A percentile compares a stretch with the other conserved stretches of the same genome.
These are phyloP conservation scores for Smutsia gigantea DNA, from an alignment of 2,797 vertebrate genomes.

Conservation along the genomic window DNA sequence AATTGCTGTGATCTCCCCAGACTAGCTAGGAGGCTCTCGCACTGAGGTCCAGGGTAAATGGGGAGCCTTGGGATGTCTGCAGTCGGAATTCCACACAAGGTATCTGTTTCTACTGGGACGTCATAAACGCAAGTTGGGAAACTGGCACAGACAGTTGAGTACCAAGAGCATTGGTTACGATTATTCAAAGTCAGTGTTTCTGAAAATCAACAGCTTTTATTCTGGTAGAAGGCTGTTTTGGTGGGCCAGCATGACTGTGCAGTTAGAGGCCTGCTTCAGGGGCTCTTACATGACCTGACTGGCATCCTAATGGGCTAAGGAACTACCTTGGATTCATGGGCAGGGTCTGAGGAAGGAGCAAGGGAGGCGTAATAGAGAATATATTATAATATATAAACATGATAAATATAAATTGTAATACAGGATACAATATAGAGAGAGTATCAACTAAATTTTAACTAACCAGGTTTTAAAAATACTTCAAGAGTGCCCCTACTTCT, in stretches of 20 bases:
- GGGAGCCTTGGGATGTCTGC: background rate
- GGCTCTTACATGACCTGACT: rapidly evolving
- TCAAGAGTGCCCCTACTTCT: rapidly evolving
- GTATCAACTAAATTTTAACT: rapidly evolving
- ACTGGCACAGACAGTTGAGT: rapidly evolving
- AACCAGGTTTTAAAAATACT: rapidly evolving
- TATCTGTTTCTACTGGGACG: rapidly evolving
- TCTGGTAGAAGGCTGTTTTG: rapidly evolving
- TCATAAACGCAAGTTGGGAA: rapidly evolving
- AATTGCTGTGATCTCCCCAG: rapidly evolving
- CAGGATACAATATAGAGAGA: too few species aligned
- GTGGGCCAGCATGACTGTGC: rapidly evolving
- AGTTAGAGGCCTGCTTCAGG: background rate
- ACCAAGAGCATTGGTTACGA: background rate
- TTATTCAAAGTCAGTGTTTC: background rate
- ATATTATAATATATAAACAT: too few species aligned
- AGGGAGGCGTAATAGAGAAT: rapidly evolving
- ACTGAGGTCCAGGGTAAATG: rapidly evolving
- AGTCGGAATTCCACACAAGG: rapidly evolving
- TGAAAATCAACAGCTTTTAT: rapidly evolving
- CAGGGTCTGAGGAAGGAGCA: background rate
- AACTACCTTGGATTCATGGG: rapidly evolving
- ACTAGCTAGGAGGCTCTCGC: background rate
- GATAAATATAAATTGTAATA: too few species aligned
- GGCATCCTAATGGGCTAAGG: rapidly evolving